phyloP scores from a whole-genome alignment of 1,140 invertebrate genomes.

The Ladona fulva region DNA sequence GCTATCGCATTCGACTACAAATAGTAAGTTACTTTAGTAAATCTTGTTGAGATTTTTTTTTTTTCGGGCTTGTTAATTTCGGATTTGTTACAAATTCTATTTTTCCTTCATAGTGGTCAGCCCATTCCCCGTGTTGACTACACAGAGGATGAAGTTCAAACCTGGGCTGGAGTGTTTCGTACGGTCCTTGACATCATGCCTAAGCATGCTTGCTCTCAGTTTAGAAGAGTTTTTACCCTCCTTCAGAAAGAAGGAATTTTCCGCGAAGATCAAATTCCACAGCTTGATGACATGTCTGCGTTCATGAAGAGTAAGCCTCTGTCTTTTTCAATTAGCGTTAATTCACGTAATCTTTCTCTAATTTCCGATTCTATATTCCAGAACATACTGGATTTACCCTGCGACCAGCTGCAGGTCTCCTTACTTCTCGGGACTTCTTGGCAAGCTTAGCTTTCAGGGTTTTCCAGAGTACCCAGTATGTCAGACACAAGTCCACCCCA shows the following conservation, averaged over 20 bases:
- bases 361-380: slow-evolving; percentile 26
- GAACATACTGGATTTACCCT: slow-evolving; percentile 84
- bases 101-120: slow-evolving; percentile 55
- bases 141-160: slow-evolving; percentile 77
- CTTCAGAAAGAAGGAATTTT: slow-evolving; percentile 86
- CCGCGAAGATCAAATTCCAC: slow-evolving; percentile 77
- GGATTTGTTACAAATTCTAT: slow-evolving; percentile 13
- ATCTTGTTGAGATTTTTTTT: no score
- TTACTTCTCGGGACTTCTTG: slow-evolving; percentile 91
- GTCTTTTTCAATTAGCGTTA: no score
- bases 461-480: slow-evolving; percentile 97
- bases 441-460: slow-evolving; percentile 93
- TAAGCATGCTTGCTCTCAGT: slow-evolving; percentile 88
- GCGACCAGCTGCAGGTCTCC: slow-evolving; percentile 83
- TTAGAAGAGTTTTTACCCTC: slow-evolving; percentile 72
- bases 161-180: slow-evolving; percentile 87
- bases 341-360: no score
- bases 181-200: slow-evolving; percentile 78
- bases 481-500: slow-evolving; percentile 87
- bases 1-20: slow-evolving; percentile 97
- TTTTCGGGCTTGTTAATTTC: neutral
- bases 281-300: slow-evolving; percentile 88
- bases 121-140: slow-evolving; percentile 83
- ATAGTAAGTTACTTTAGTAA: slow-evolving; percentile 60
- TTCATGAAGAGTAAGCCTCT: slow-evolving; percentile 73